These are phyloP conservation scores for Leptogaster cylindrica DNA, from an alignment of 2,888 invertebrate species.

Conservation along the genomic window DNA sequence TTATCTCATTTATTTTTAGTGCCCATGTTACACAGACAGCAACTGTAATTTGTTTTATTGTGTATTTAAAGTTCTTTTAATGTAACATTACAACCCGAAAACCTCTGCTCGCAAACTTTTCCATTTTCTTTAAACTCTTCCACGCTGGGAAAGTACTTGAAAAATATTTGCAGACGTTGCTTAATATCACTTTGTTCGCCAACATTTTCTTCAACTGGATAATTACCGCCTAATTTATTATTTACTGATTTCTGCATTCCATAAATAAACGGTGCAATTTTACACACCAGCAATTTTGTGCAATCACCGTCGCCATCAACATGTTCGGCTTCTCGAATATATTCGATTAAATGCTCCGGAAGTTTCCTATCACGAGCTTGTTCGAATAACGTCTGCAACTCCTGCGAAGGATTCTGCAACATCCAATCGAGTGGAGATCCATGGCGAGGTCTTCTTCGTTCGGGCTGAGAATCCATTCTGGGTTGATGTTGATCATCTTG, in stretches of 20 bases:
- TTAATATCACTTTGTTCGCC: conserved; percentile 43
- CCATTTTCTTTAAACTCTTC: conserved; percentile 68
- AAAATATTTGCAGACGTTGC: conserved; percentile 62
- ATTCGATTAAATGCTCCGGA: conserved; percentile 68
- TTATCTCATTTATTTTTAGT: no score
- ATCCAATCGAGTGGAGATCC: conserved; percentile 69
- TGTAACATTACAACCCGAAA: conserved; percentile 62
- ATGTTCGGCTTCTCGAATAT: conserved; percentile 65
- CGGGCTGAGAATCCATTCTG: conserved; percentile 45
- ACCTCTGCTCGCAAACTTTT: conserved; percentile 69
- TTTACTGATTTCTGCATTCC: conserved; percentile 76
- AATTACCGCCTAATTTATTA: conserved; percentile 44
- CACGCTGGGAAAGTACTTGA: conserved; percentile 68
- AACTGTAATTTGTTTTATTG: no score
- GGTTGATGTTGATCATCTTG: conserved; percentile 51
- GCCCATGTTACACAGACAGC: no score
- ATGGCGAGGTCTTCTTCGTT: conserved; percentile 51
- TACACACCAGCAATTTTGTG: conserved; percentile 76
- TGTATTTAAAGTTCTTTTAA: no score
- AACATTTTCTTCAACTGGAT: background rate
- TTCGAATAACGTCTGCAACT: conserved; percentile 66
- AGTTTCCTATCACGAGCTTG: conserved; percentile 70
- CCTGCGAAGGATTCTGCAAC: conserved; percentile 67
- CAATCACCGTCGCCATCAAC: conserved; percentile 71
- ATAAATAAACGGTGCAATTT: conserved; percentile 76